Evolutionary conservation across 2,888 invertebrate species (phyloP).

Genomic region (Drosophila vallismaia): DNA sequence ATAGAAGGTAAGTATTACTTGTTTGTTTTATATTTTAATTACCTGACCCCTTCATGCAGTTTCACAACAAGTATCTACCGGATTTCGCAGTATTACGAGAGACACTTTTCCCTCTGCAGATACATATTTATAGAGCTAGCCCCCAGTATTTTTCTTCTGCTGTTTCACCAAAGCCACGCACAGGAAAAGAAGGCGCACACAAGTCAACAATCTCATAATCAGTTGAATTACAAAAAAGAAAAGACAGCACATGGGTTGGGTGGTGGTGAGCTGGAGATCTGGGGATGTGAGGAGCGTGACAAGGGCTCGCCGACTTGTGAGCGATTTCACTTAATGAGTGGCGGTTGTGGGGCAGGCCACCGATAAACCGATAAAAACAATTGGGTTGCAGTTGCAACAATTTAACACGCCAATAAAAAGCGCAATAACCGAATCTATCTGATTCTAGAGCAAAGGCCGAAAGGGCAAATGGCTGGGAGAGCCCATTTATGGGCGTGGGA

Average conservation of each 20-base stretch:
- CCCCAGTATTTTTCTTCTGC: slow-evolving; percentile 21
- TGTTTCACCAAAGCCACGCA: slow-evolving; percentile 3
- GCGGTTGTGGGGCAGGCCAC: slow-evolving; percentile 38
- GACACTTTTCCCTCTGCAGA: slow-evolving; percentile 4
- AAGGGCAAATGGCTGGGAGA: slow-evolving; percentile 44
- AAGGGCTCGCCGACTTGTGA: slow-evolving; percentile 35
- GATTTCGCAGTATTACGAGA: not conserved
- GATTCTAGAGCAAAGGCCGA: slow-evolving; percentile 55
- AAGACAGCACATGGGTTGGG: slow-evolving; percentile 10
- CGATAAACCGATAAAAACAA: slow-evolving; percentile 43
- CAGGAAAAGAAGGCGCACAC: slow-evolving; percentile 38
- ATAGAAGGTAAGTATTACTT: too few species aligned
- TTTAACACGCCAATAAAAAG: slow-evolving; percentile 62
- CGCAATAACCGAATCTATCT: slow-evolving; percentile 48
- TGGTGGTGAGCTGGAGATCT: not conserved
- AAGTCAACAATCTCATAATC: slow-evolving; percentile 80
- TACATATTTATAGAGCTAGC: slow-evolving; percentile 26
- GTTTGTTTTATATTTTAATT: too few species aligned
- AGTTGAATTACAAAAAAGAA: slow-evolving; percentile 68
- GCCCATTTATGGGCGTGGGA: slow-evolving; percentile 32
- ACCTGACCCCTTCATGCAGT: too few species aligned
- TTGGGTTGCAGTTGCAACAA: slow-evolving; percentile 46
- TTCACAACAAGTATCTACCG: too few species aligned
- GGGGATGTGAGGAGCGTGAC: not conserved
- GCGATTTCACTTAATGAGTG: slow-evolving; percentile 57